phyloP scores from a whole-genome alignment of 2,113 vertebrate genomes.

The Gobio gobio region DNA sequence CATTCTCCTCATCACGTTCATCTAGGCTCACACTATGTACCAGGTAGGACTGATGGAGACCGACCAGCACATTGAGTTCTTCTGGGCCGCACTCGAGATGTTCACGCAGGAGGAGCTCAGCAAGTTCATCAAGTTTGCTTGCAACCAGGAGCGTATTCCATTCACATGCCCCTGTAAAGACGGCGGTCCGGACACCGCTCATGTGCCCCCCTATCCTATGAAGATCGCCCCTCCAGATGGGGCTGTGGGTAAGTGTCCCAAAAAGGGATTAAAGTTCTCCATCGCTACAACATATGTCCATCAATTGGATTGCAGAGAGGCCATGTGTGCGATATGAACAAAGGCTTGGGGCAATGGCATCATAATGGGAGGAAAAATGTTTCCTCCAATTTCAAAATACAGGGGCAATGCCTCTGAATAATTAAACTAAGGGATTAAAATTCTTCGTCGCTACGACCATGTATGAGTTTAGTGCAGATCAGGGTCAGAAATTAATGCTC shows the following conservation, averaged over 20 bases:
- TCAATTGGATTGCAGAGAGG: too few relatives aligned
- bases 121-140: slow-evolving; percentile 99
- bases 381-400: too few relatives aligned
- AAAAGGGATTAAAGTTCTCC: too few relatives aligned
- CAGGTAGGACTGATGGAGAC: slow-evolving; percentile 99
- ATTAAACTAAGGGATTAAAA: too few relatives aligned
- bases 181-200: slow-evolving; percentile 92
- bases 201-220: slow-evolving; percentile 97
- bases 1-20: background rate
- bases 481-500: background rate
- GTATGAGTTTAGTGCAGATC: background rate
- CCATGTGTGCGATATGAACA: too few relatives aligned
- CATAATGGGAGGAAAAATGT: too few relatives aligned
- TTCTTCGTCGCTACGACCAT: background rate
- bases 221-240: slow-evolving; percentile 97
- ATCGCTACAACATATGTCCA: too few relatives aligned
- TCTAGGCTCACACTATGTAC: slow-evolving; percentile 98
- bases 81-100: slow-evolving; percentile 94
- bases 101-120: slow-evolving; percentile 98
- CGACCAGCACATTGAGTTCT: slow-evolving; percentile 96
- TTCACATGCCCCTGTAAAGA: slow-evolving; percentile 98
- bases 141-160: slow-evolving; percentile 97
- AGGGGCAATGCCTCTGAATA: too few relatives aligned
- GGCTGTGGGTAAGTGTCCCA: slow-evolving; percentile 81
- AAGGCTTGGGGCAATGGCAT: too few relatives aligned